Conservation (phyloP, 2,797 vertebrate species). For the Hozukius guyotensis region DNA sequence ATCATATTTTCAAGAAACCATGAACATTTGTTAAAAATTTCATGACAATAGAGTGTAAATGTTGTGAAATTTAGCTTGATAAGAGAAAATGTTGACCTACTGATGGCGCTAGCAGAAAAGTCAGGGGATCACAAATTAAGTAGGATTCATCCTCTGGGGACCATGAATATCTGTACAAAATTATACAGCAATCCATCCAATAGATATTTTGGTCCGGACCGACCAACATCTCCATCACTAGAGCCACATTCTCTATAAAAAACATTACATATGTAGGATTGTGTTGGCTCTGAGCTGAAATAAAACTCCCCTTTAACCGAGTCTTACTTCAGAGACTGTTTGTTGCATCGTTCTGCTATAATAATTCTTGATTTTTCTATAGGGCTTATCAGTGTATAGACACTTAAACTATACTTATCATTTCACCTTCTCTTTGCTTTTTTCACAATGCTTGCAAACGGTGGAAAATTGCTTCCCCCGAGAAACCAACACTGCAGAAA, state of each 20-base stretch:
- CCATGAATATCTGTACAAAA: not conserved
- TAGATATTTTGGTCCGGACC: not conserved
- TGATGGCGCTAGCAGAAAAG: not conserved
- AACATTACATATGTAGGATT: not conserved
- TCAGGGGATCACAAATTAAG: not conserved
- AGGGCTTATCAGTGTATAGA: slow-evolving; percentile 1
- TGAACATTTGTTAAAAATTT: not conserved
- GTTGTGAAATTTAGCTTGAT: not conserved
- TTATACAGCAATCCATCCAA: not conserved
- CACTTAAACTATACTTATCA: slow-evolving; percentile 9
- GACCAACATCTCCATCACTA: not conserved
- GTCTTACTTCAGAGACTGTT: not conserved
- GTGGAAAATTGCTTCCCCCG: slow-evolving; percentile 24
- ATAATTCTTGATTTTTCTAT: not conserved
- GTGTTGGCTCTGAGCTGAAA: not conserved
- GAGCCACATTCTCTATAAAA: not conserved
- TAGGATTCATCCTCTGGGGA: not conserved
- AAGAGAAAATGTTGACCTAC: not conserved
- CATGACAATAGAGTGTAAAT: not conserved
- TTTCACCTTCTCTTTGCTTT: slow-evolving; percentile 9
- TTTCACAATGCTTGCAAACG: slow-evolving; percentile 1
- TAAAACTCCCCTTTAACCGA: not conserved
- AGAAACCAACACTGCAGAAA: slow-evolving; percentile 15
- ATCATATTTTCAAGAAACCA: not conserved
- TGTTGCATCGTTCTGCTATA: not conserved